Percentiles rank a stretch among this genome's conserved stretches.
phyloP scores from a whole-genome alignment of 2,113 vertebrate species.

The Megaceryle torquata region DNA sequence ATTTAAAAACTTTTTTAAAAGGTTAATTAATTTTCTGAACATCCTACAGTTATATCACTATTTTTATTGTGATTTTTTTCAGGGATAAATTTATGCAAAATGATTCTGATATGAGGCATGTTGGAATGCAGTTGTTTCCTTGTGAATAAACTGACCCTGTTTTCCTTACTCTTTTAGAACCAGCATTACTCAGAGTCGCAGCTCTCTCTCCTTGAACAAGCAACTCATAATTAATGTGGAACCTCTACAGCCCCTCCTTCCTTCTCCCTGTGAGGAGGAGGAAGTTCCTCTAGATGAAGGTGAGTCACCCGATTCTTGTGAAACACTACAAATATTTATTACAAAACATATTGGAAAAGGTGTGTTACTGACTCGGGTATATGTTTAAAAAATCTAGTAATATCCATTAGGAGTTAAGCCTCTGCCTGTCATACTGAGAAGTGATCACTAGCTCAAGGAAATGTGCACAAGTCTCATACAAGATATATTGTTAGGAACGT shows the following conservation, averaged over 20 bases:
- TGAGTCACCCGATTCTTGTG: conserved; percentile 53
- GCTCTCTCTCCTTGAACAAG: conserved; percentile 92
- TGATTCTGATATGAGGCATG: neutral
- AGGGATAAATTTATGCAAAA: neutral
- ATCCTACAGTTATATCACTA: neutral
- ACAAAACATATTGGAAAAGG: neutral
- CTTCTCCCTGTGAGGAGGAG: conserved; percentile 86
- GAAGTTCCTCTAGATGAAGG: conserved; percentile 78
- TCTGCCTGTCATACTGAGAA: neutral
- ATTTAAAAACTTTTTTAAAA: neutral
- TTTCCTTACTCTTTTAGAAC: conserved; percentile 75
- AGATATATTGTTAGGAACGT: neutral
- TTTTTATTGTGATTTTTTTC: neutral
- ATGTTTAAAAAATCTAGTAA: neutral
- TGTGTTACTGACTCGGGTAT: neutral
- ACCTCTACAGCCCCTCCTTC: conserved; percentile 87
- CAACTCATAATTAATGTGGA: conserved; percentile 98
- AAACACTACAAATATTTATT: neutral
- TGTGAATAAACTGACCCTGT: neutral
- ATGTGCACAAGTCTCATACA: fast-evolving
- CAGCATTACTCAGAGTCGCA: conserved; percentile 89
- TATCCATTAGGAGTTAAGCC: neutral
- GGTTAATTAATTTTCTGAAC: neutral
- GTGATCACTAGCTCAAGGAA: neutral
- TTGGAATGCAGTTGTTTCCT: neutral